These are phyloP conservation scores for Reinhardtius hippoglossoides DNA, from an alignment of 2,113 vertebrate genomes.

Conservation along the genomic window DNA sequence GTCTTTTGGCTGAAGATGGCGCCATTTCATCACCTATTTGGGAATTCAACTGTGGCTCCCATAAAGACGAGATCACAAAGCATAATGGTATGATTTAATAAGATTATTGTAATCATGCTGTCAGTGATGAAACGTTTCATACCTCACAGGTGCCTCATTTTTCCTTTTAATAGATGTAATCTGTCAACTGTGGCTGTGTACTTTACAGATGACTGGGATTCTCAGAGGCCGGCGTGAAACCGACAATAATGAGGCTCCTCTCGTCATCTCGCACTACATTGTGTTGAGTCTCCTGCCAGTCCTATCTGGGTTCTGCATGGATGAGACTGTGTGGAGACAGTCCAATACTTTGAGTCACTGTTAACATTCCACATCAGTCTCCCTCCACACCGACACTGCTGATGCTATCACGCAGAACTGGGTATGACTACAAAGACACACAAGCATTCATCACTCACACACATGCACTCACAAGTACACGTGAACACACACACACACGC, in stretches of 20 bases:
- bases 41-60: background rate
- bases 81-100: slow-evolving; percentile 46
- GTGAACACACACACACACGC: slow-evolving; percentile 9
- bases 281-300: slow-evolving; percentile 50
- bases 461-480: background rate
- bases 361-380: slow-evolving; percentile 77
- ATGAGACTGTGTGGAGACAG: slow-evolving; percentile 68
- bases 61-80: slow-evolving; percentile 5
- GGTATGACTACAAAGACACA: slow-evolving; percentile 15
- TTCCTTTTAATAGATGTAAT: slow-evolving; percentile 52
- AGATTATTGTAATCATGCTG: slow-evolving; percentile 38
- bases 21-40: slow-evolving; percentile 34
- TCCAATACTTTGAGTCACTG: slow-evolving; percentile 68
- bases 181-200: slow-evolving; percentile 35
- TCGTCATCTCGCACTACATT: slow-evolving; percentile 31
- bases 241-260: slow-evolving; percentile 29
- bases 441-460: slow-evolving; percentile 10
- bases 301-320: slow-evolving; percentile 68
- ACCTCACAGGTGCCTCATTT: slow-evolving; percentile 28
- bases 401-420: slow-evolving; percentile 62
- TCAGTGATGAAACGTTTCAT: slow-evolving; percentile 37
- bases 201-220: slow-evolving; percentile 42
- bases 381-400: slow-evolving; percentile 38
- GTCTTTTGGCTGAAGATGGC: slow-evolving; percentile 54
- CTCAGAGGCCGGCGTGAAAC: slow-evolving; percentile 23